Conservation (phyloP, 2,113 vertebrate species). For the Aegypius monachus region DNA sequence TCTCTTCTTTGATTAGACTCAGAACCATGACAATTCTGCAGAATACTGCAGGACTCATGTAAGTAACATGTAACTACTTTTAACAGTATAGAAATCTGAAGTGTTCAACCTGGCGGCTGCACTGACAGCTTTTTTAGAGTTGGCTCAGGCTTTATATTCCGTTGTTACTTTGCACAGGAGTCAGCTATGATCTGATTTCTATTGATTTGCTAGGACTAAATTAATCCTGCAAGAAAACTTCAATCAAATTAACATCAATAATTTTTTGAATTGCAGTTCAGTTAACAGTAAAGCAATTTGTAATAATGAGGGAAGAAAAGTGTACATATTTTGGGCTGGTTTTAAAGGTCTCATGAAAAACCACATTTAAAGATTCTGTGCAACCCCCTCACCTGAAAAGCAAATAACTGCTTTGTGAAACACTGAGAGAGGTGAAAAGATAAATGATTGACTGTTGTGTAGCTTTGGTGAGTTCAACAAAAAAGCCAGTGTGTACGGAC, state of each 20-base stretch:
- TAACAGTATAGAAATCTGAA: neutral
- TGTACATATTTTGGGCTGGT: neutral
- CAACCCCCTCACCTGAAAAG: neutral
- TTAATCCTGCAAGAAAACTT: conserved; percentile 26
- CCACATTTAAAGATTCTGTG: neutral
- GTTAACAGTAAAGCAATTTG: neutral
- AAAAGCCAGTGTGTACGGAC: neutral
- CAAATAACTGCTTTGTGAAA: neutral
- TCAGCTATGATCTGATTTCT: neutral
- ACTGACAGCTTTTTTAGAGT: neutral
- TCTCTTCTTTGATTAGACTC: neutral
- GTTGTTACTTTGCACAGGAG: neutral
- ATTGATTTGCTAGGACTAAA: neutral
- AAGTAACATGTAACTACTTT: neutral
- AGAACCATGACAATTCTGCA: neutral
- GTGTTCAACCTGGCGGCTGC: neutral
- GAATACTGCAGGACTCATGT: neutral
- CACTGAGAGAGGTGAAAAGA: neutral
- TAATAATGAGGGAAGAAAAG: neutral
- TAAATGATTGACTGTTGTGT: neutral
- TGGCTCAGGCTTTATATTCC: neutral
- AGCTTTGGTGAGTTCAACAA: neutral
- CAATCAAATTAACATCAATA: neutral
- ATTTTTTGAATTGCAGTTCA: neutral
- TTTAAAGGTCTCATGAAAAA: neutral